Base-by-base conservation (phyloP, 2,888 invertebrate species). In the Lomographa bimaculata region DNA sequence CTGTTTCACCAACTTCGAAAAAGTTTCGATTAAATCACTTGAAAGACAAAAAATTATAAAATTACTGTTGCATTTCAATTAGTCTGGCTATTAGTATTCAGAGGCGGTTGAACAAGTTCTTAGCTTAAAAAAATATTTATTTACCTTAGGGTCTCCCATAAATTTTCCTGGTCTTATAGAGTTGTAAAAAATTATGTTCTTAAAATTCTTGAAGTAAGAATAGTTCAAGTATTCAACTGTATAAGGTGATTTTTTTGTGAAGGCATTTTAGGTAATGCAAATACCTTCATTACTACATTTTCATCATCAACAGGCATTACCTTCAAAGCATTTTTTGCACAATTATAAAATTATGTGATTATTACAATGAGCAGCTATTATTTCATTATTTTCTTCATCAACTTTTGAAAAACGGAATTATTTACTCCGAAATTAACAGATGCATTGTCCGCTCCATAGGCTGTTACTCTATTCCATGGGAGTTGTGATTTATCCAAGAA, bases 401-500 rank as follows among this genome's bases (percentile, higher is more conserved):
- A 9, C 28, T 37, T 20, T 12, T 20, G 14, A 28, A 27, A 19
- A 35, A 25, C 19, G 26, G 26, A 27, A 27, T 27, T 27, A 33
- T 44, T 33, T 14, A 34, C 23, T 34, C 37, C 37, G 25, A 33
- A 44, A 37, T 48, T 48, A 19, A 48, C 48, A 34, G 37, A 37
- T 11, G 48, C 40, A 33, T 44, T 43, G 33, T 47, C 36, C 32
- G 47, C 47, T 33, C 39, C 35, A 36, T 43, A 47, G 24, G 47
- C 36, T 28, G 40, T 37, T 27, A 27, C 26, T 27, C 26, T 27
- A 7, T 14, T 27, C 26, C 26, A 27, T 7, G 26, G 14, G 26
- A 37, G 36, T 40, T 32, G 32, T 38, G 33, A 35, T 25, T 35
- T 35, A 18, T 33, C 26, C 33, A 43, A 20, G 34, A 27, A 2